A percentile compares a stretch with the other conserved stretches of the same genome.
Conservation (phyloP, 2,888 invertebrate genomes). For the Bombylius discolor region DNA sequence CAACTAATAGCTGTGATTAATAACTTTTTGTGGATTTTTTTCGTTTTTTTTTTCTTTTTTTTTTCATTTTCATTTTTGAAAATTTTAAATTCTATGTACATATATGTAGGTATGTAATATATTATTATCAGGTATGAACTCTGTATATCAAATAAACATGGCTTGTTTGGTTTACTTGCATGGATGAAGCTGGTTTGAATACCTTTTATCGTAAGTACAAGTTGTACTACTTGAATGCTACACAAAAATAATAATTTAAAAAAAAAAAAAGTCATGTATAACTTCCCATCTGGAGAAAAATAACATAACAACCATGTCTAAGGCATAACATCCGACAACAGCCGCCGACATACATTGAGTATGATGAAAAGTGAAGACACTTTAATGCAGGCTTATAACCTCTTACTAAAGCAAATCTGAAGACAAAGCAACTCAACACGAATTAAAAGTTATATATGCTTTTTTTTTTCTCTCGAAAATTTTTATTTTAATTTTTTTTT, state of each 20-base stretch:
- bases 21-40: neutral
- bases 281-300: neutral
- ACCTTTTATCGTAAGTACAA: too few species aligned
- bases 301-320: too few species aligned
- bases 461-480: too few species aligned
- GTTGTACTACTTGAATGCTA: neutral
- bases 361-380: neutral
- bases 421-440: neutral
- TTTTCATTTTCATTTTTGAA: too few species aligned
- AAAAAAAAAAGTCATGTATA: neutral
- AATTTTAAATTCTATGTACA: too few species aligned
- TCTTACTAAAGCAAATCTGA: neutral
- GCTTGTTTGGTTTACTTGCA: too few species aligned
- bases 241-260: neutral
- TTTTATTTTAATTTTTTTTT: too few species aligned
- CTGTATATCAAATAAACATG: too few species aligned
- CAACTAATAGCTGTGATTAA: constrained; percentile 5
- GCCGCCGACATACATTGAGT: neutral
- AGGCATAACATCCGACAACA: neutral
- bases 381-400: neutral
- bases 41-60: too few species aligned
- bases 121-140: too few species aligned
- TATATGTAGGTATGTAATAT: too few species aligned
- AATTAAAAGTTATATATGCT: neutral
- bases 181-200: too few species aligned